Evolutionary conservation across 2,797 vertebrate species (phyloP), one percentile per base, ranked within the genome.

Genomic region (Cercopithecus neglectus): DNA sequence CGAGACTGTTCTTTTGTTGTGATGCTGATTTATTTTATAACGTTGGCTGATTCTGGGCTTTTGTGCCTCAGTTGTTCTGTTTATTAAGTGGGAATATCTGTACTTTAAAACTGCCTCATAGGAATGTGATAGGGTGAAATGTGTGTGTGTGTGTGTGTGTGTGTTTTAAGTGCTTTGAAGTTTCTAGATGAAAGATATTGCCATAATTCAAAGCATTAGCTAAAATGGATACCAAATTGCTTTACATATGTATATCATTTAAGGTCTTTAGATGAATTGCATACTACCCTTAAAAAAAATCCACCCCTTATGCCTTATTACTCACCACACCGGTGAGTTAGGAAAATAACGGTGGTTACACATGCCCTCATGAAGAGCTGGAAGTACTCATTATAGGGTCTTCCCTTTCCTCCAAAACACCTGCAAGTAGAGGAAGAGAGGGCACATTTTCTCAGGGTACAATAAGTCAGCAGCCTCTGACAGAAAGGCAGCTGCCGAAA

Each of bases 401-500:
- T 94, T 72, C 33, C 13, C 67, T 76, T 91, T 91, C 48, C 26
- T 96, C 30, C n/a, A 4, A 76, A 79, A 80, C 64, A 96, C 79
- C 82, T 88, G 82, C 95, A 83, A 86, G 74, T n/a, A 53, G 59
- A 97, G 76, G 72, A 74, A 92, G 86, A 76, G 4, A 57, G 83
- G 61, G 57, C 70, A 55, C 76, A 50, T 89, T 94, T 96, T 96
- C 76, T 92, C 91, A 36, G 92, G 86, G 75, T 98, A 96, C 94
- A 94, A 53, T 81, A 95, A 97, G 96, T 98, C 94, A 97, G 93
- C 97, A 98, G 98, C 98, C 97, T 98, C 97, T 97, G 97, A 98
- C 98, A 98, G 97, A 98, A 98, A 99, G 98, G 98, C 98, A 98
- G 98, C 96, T 98, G 95, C 97, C 72, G 78, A 96, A 98, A 98